These are phyloP conservation scores for Leptopilina boulardi DNA, from an alignment of 1,140 invertebrate genomes.

Conservation along the genomic window DNA sequence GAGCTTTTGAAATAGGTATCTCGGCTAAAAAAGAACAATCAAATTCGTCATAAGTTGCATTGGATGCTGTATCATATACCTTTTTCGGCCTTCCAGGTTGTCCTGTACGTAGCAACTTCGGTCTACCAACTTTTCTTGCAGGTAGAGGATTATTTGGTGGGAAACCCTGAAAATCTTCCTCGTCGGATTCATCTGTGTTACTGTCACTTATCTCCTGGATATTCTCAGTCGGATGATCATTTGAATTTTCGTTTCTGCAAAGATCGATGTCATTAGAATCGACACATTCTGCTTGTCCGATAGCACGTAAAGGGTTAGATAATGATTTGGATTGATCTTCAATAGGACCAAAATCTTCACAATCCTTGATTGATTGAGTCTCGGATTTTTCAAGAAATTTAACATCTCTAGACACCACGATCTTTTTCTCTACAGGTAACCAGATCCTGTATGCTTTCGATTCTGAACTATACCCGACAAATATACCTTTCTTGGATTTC, in stretches of 20 bases:
- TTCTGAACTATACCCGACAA: conserved; percentile 47
- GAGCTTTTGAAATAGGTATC: conserved; percentile 40
- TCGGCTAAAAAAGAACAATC: conserved; percentile 38
- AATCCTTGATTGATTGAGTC: neutral
- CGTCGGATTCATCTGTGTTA: neutral
- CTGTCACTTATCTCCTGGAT: neutral
- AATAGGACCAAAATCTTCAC: too few species aligned
- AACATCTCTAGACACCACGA: conserved; percentile 47
- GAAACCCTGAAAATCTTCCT: conserved; percentile 25
- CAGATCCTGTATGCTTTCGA: conserved; percentile 47
- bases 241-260: neutral
- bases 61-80: conserved; percentile 2
- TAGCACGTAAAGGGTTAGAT: neutral
- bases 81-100: conserved; percentile 32
- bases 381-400: conserved; percentile 38
- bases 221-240: neutral
- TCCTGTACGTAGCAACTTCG: neutral
- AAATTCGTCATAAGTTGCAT: neutral
- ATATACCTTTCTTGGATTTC: conserved; percentile 42
- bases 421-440: conserved; percentile 33
- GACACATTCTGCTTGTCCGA: neutral
- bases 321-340: too few species aligned
- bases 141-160: neutral
- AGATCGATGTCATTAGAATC: neutral
- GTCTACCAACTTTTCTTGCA: neutral